Base-by-base conservation (phyloP, 2,888 invertebrate species). In the Pristionchus arcanus region DNA sequence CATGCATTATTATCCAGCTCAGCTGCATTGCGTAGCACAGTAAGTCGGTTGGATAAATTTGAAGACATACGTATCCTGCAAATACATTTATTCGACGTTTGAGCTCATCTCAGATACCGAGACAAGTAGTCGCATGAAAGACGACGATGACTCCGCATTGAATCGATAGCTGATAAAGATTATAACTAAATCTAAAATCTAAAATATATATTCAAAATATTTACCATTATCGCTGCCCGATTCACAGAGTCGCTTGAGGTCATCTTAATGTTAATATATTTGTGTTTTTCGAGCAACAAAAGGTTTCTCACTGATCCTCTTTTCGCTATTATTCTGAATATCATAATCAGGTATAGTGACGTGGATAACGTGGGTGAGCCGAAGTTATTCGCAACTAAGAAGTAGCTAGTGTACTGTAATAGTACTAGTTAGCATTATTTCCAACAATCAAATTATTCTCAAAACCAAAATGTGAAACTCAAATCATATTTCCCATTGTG, bases 71-170 rank as follows among this genome's bases (percentile, higher is more conserved):
- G 21, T 74, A 74, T 37, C 74, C 74, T 74, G 13, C 13, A 42
- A 37, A 13, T 68, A 68, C 7, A 25, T 25, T 2, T 3, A 5
- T 28, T 68, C 15, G 1, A 42, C 34, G 34, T 9, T 28, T 34
- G 15, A n/a, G 37, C 37, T 25, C 4, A 31, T 13, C 3, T n/a
- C 9, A 71, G 2, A 19, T 16, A 71, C 74, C 74, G 16, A 74
- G 42, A 21, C 74, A 74, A 2, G 74, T 74, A 5, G 74, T 74
- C 16, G 42, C 42, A 25, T 74, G 74, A 31, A 74, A n/a, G 25
- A 74, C 42, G 21, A 74, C 74, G 37, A 74, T 74, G 21, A 74
- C 37, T 37, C 74, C 74, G 74, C 74, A 74, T 74, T 74, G 37
- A 21, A 42, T 42, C 25, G 74, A 74, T 19, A 74, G 34, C 74